A percentile compares a stretch with the other conserved stretches of the same genome.
phyloP scores from a whole-genome alignment of 2,113 vertebrate genomes.

The Sebastes schlegelii region DNA sequence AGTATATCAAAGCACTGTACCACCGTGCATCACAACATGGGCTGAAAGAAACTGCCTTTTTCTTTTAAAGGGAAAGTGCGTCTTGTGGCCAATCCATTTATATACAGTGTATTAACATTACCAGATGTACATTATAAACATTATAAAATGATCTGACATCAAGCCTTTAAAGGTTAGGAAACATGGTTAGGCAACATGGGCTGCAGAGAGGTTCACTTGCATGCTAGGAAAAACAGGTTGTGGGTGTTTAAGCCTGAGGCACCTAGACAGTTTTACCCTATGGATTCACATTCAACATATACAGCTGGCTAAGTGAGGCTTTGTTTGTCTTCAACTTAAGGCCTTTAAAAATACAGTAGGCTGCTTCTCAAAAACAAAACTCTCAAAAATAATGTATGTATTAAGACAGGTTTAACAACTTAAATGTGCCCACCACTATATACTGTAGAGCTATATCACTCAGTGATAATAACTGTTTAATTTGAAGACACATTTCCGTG shows the following conservation, averaged over 20 bases:
- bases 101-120: background rate
- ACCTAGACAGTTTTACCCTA: no score
- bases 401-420: background rate
- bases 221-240: constrained; percentile 29
- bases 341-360: background rate
- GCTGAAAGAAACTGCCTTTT: background rate
- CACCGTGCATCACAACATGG: background rate
- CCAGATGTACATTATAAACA: background rate
- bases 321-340: background rate
- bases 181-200: background rate
- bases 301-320: background rate
- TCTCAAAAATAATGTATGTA: background rate
- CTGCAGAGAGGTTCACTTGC: background rate
- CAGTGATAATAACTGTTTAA: background rate
- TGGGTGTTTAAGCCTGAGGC: no score
- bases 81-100: background rate
- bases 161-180: background rate
- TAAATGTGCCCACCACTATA: background rate
- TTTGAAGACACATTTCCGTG: background rate
- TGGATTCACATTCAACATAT: no score
- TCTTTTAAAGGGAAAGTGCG: background rate
- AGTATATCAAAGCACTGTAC: constrained; percentile 4
- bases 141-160: background rate
- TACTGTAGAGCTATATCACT: no score
- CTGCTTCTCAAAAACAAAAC: background rate